Percentiles rank a stretch among this genome's conserved stretches.
Conservation (phyloP, 2,888 invertebrate genomes). For the Lamproptera curius region DNA sequence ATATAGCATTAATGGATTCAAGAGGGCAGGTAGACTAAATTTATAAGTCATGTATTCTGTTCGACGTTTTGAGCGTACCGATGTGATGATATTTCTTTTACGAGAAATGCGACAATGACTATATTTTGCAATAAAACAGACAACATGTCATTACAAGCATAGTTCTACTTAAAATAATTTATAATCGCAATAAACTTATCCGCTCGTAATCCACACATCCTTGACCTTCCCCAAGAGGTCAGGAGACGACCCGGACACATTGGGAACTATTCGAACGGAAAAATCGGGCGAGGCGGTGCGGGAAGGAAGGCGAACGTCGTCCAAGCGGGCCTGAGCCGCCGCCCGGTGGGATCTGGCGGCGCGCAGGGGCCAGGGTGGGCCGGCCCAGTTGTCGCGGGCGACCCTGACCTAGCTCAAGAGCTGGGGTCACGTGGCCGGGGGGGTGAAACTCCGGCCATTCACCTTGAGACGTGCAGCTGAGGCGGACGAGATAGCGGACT, state of each 20-base stretch:
- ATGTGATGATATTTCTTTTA: too few relatives aligned
- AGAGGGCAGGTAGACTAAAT: too few relatives aligned
- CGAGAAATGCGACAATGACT: too few relatives aligned
- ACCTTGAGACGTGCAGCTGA: constrained; percentile 65
- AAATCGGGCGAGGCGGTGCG: constrained; percentile 55
- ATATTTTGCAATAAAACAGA: too few relatives aligned
- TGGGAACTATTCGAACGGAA: constrained; percentile 70
- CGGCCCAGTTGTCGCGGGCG: constrained; percentile 53
- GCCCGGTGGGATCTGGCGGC: constrained; percentile 17
- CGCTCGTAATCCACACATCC: constrained; percentile 33
- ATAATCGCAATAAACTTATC: not conserved
- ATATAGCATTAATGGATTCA: too few relatives aligned
- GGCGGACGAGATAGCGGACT: constrained; percentile 39
- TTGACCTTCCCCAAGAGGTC: constrained; percentile 61
- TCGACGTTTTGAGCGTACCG: too few relatives aligned
- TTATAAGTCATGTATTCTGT: too few relatives aligned
- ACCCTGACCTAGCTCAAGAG: constrained; percentile 74
- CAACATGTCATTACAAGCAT: too few relatives aligned
- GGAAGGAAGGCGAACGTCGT: constrained; percentile 45
- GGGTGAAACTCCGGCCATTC: constrained; percentile 66
- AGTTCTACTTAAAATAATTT: too few relatives aligned
- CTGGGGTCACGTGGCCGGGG: constrained; percentile 70
- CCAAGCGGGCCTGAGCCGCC: constrained; percentile 31
- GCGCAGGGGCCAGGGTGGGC: constrained; percentile 43
- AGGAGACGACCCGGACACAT: constrained; percentile 52